Evolutionary conservation across 2,113 vertebrate species (phyloP), one percentile per base, ranked within the genome.

Genomic region (Apodemus sylvaticus): DNA sequence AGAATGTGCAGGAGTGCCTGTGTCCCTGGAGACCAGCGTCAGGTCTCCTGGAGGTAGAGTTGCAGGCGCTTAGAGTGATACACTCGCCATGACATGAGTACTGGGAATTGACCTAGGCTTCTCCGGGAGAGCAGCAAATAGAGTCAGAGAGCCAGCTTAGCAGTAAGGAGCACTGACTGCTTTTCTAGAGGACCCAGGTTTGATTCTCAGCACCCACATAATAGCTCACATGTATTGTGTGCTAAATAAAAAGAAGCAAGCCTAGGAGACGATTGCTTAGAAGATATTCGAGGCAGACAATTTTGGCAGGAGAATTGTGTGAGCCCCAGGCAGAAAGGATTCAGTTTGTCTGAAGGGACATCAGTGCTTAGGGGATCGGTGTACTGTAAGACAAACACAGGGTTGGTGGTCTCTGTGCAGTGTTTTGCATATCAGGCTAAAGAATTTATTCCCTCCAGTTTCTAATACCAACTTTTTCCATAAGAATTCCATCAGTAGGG

Each of bases 391-490:
- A 90, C 42, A 74, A 42, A 81, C 88, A 51, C 20, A 90, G 55
- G 42, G 20, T 68, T 17, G 26, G 13, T 58, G 53, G 64, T 66
- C n/a, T 91, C 66, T 87, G 29, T 79, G 36, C 20, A 70, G 29
- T 86, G 17, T 96, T 62, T 92, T 90, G 36, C 42, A 90, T 31
- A 34, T 42, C 39, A 93, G n/a, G 19, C 34, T 91, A 39, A 96
- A 45, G 20, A 90, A 85, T 82, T 93, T 90, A 73, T 92, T 96
- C 77, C 45, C 20, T 95, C 39, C 26, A 71, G 36, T 91, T 73
- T 66, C n/a, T 95, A 90, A 97, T 93, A 66, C 66, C 42, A 70
- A 64, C 12, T 71, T 89, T 53, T 88, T 93, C 24, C 7, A 58
- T 36, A 94, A 77, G 36, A 90, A 89, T 74, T 48, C 45, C 45